Base-by-base conservation (phyloP, 35 echinoderm and acorn worm species). In the Lytechinus pictus region DNA sequence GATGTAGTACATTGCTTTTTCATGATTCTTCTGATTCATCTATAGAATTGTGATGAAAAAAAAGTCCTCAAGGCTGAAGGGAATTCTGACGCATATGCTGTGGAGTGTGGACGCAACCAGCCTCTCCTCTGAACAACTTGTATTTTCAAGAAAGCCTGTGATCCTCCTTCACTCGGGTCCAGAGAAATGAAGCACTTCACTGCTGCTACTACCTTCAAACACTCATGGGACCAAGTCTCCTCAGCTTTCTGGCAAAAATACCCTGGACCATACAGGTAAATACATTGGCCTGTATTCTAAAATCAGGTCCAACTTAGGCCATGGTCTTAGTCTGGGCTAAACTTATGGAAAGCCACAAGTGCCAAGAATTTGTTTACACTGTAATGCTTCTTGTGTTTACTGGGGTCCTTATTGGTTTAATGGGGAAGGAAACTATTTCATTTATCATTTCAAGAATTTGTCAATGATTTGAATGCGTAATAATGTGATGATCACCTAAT, bases 151-250 rank as follows among this genome's bases (percentile, higher is more conserved):
- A 16, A 24, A n/a, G 66, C n/a, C 21, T 79, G 61, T 71, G 66
- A 24, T 24, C 66, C n/a, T 44, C 33, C 33, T 44, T n/a, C n/a
- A n/a, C 33, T 44, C 33, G 9, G 16, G 86, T 10, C 10, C 52
- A 5, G 88, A 90, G 52, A 54, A 13, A 99, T 99, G 98, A 99
- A 99, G 66, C 97, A 99, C 92, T 99, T 95, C 97, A 96, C 95
- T 52, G 92, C 95, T 60, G 54, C 87, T 54, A 66, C 95, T 55
- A 87, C 96, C n/a, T 99, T 99, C 61, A 99, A 97, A 89, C 89
- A 99, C 92, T 96, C 95, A 28, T 99, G 98, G 98, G 98, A 99
- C 91, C 98, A 99, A 95, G 98, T 99, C 27, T 92, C 95, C 10
- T 91, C 91, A 3, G 95, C 98, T 87, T 96, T 97, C 57, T 99